These are phyloP conservation scores for Spinus pinus DNA, from an alignment of 2,797 vertebrate species.

Conservation along the genomic window DNA sequence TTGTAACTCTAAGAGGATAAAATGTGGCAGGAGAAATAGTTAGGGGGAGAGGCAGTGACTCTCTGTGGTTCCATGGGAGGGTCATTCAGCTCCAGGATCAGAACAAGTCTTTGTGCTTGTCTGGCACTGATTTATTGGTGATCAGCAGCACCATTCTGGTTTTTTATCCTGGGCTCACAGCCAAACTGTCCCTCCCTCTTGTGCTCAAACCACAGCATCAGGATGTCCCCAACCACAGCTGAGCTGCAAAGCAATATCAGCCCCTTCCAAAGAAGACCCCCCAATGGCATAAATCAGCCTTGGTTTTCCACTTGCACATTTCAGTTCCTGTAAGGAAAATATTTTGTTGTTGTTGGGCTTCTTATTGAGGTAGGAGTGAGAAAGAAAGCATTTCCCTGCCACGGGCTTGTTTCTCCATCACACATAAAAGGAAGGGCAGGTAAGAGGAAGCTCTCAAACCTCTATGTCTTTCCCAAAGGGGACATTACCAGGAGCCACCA, in stretches of 20 bases:
- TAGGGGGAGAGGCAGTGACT: not conserved
- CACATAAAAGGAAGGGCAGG: not conserved
- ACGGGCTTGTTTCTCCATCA: not conserved
- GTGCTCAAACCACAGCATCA: not conserved
- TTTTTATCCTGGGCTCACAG: not conserved
- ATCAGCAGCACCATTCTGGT: not conserved
- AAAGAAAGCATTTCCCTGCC: not conserved
- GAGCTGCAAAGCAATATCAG: not conserved
- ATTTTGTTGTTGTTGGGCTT: not conserved
- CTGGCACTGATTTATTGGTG: not conserved
- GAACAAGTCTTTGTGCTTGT: not conserved
- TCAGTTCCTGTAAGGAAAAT: not conserved
- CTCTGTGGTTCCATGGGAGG: not conserved
- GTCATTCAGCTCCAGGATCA: not conserved
- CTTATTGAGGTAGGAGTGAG: not conserved
- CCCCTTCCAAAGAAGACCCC: not conserved
- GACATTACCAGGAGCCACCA: rapidly evolving
- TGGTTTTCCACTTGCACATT: not conserved
- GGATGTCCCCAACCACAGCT: not conserved
- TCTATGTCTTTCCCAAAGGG: rapidly evolving
- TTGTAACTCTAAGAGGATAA: slow-evolving; percentile 12
- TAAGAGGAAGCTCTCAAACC: not conserved
- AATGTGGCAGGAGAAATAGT: slow-evolving; percentile 7
- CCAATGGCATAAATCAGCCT: not conserved
- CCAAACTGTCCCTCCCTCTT: not conserved